A percentile compares a stretch with the other conserved stretches of the same genome.
Conservation (phyloP, 2,888 invertebrate species). For the Laspeyria flexula region DNA sequence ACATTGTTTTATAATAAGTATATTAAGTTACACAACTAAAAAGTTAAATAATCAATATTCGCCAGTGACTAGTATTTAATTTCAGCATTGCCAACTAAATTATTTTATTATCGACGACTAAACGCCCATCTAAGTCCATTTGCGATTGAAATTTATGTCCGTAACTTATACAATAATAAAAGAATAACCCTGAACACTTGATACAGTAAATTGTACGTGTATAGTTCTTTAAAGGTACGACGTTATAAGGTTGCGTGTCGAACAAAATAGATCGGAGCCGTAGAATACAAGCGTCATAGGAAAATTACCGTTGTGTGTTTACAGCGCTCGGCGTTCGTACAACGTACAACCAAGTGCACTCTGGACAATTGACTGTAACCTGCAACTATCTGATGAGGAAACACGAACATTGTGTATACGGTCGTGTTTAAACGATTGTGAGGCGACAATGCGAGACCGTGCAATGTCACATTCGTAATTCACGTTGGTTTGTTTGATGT, state of each 20-base stretch:
- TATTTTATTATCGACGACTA: no score
- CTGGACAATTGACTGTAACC: conserved; percentile 63
- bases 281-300: conserved; percentile 41
- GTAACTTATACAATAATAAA: no score
- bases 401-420: conserved; percentile 57
- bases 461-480: conserved; percentile 4
- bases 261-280: conserved; percentile 32
- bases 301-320: conserved; percentile 50
- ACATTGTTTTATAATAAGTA: no score
- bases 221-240: no score
- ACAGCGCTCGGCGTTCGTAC: conserved; percentile 53
- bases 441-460: conserved; percentile 36
- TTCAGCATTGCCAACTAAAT: no score
- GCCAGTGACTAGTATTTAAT: no score
- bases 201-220: no score
- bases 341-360: conserved; percentile 73
- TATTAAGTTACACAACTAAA: no score
- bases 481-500: background rate
- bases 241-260: conserved; percentile 37
- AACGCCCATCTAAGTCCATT: no score
- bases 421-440: conserved; percentile 34
- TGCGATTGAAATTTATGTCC: no score
- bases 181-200: no score
- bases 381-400: conserved; percentile 59
- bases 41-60: no score